A percentile compares a stretch with the other conserved stretches of the same genome.
These are phyloP conservation scores for Catharus bicknelli DNA, from an alignment of 2,113 vertebrate species.

Conservation along the genomic window DNA sequence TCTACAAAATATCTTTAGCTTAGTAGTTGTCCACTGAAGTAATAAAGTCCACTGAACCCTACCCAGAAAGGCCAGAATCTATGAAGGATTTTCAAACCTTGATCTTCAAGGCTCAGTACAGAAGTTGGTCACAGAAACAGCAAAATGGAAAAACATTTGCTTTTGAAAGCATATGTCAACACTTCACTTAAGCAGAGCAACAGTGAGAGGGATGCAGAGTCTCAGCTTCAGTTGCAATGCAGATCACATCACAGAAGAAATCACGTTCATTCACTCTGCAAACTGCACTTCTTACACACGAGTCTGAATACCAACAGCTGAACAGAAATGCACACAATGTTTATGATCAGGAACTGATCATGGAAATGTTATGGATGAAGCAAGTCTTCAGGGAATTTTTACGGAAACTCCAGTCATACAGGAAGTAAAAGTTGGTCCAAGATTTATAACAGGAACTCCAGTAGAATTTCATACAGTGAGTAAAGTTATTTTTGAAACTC, in stretches of 20 bases:
- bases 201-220: background rate
- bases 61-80: background rate
- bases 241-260: background rate
- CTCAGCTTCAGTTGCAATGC: background rate
- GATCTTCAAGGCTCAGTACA: background rate
- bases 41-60: background rate
- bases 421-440: background rate
- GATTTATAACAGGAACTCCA: background rate
- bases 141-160: background rate
- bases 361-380: background rate
- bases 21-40: background rate
- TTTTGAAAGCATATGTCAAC: background rate
- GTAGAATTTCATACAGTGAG: background rate
- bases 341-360: background rate
- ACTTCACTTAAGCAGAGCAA: background rate
- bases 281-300: accelerated
- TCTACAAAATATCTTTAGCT: background rate
- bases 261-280: accelerated
- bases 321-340: background rate
- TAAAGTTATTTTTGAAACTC: background rate
- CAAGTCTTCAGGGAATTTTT: background rate
- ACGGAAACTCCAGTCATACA: background rate
- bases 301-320: background rate
- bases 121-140: background rate
- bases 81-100: background rate